phyloP scores from a whole-genome alignment of 92 coral and sea anemone species.

The Paragorgia papillata region DNA sequence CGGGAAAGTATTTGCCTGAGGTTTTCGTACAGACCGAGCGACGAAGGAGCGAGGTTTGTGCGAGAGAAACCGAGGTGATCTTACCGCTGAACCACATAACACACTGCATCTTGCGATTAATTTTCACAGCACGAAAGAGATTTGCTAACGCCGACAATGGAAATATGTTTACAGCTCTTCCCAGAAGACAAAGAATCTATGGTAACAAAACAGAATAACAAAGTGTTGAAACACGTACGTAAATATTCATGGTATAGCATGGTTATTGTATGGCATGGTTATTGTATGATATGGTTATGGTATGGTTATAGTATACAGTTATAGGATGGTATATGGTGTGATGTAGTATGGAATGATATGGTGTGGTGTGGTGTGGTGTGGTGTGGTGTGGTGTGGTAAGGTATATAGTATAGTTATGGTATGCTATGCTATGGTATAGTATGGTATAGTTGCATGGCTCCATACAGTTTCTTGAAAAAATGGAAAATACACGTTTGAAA shows the following conservation, averaged over 20 bases:
- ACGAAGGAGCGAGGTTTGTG: too few relatives aligned
- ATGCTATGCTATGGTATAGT: slow-evolving; percentile 4
- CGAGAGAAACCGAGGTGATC: too few relatives aligned
- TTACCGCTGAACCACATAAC: slow-evolving; percentile 99
- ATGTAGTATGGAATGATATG: background rate
- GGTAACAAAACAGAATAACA: background rate
- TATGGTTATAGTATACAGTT: background rate
- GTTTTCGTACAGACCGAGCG: too few relatives aligned
- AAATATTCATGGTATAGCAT: slow-evolving; percentile 1
- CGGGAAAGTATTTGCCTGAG: too few relatives aligned
- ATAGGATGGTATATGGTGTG: background rate
- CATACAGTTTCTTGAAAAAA: background rate
- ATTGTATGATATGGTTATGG: background rate
- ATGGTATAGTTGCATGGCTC: background rate
- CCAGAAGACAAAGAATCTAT: slow-evolving; percentile 90
- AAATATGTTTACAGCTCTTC: slow-evolving; percentile 87
- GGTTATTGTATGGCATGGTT: background rate
- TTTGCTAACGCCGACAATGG: slow-evolving; percentile 93
- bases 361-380: slow-evolving; percentile 8
- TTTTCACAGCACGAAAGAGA: slow-evolving; percentile 80
- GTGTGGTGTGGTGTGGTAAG: background rate
- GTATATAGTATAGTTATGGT: background rate
- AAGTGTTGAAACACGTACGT: too few relatives aligned
- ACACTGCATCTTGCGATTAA: slow-evolving; percentile 81
- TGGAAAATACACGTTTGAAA: too few relatives aligned